These are phyloP conservation scores for Machimus atricapillus DNA, from an alignment of 2,888 invertebrate genomes.

Conservation along the genomic window DNA sequence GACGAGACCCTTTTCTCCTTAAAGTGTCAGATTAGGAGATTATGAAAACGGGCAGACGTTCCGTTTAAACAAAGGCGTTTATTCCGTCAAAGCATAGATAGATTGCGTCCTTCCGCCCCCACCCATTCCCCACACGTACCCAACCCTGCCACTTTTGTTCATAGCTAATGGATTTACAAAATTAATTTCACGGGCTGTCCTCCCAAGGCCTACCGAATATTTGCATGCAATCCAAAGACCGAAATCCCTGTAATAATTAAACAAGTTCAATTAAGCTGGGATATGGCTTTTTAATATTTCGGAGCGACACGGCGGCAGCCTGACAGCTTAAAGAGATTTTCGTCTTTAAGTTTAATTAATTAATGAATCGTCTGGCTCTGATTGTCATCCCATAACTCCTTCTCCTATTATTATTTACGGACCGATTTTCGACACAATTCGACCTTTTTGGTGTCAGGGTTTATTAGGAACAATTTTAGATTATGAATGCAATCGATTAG, in stretches of 20 bases:
- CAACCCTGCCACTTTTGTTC: background rate
- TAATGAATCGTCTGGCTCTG: background rate
- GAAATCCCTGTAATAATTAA: background rate
- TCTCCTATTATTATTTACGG: background rate
- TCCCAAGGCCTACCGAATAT: background rate
- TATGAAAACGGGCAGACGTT: conserved; percentile 30
- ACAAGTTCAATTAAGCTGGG: background rate
- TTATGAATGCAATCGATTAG: background rate
- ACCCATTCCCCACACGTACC: background rate
- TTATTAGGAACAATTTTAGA: background rate
- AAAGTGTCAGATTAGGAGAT: conserved; percentile 37
- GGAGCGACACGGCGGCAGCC: background rate
- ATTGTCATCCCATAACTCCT: background rate
- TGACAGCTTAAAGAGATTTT: background rate
- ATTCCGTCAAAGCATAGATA: background rate
- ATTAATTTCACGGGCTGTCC: background rate
- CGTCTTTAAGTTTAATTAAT: background rate
- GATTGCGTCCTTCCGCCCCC: background rate
- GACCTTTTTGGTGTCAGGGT: background rate
- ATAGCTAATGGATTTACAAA: background rate
- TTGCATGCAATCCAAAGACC: background rate
- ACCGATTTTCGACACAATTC: background rate
- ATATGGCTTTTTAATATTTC: background rate
- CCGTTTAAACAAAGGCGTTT: background rate
- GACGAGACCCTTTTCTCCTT: conserved; percentile 25